Percentiles rank a stretch among this genome's conserved stretches.
phyloP scores from a whole-genome alignment of 2,888 invertebrate species.

The Venustoraphidia nigricollis region DNA sequence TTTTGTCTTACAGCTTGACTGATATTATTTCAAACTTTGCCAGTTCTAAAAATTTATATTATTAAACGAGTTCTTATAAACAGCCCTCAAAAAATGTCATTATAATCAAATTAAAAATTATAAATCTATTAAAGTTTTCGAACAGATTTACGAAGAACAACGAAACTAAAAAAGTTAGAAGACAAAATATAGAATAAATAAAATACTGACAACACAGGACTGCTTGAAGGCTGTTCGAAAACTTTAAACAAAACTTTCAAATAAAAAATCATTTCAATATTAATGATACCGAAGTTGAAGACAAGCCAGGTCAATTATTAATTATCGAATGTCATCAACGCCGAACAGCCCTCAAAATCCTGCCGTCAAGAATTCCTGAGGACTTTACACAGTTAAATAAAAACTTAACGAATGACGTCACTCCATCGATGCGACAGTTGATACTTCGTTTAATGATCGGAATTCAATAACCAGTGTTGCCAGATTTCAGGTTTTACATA shows the following conservation, averaged over 20 bases:
- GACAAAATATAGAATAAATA: conserved; percentile 3
- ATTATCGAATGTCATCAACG: background rate
- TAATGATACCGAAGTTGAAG: background rate
- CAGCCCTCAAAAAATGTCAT: too few species aligned
- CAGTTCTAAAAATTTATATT: too few species aligned
- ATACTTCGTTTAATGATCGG: too few species aligned
- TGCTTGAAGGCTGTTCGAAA: conserved; percentile 50
- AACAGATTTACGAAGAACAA: conserved; percentile 18
- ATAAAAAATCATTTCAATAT: background rate
- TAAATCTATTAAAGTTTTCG: conserved; percentile 25
- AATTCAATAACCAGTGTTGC: too few species aligned
- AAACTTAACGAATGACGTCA: too few species aligned
- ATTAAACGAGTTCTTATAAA: too few species aligned
- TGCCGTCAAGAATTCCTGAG: background rate
- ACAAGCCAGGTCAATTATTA: background rate
- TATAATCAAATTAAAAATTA: too few species aligned
- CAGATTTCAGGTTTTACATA: too few species aligned
- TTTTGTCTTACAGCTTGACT: too few species aligned
- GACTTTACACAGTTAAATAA: too few species aligned
- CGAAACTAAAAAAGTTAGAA: background rate
- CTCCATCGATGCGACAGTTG: too few species aligned
- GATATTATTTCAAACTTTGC: too few species aligned
- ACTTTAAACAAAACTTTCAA: conserved; percentile 25
- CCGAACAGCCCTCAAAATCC: conserved; percentile 8
- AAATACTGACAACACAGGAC: conserved; percentile 15